Evolutionary conservation across 2,113 vertebrate species (phyloP), one percentile per base, ranked within the genome.

Genomic region (Hyla sarda): DNA sequence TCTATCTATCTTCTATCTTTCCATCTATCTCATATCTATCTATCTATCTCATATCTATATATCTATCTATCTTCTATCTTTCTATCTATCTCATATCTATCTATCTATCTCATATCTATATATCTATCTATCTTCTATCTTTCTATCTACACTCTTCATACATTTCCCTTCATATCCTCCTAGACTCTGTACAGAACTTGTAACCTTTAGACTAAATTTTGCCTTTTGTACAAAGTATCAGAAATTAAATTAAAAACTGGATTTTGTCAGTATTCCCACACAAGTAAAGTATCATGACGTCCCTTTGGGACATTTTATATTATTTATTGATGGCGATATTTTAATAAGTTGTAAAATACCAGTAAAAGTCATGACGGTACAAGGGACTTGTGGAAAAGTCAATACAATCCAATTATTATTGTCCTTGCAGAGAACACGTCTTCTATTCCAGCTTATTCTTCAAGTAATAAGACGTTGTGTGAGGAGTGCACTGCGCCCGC

Each of bases 261-360:
- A n/a, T 65, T 81, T 65, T 81, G 78, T 81, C 78, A 47, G 78
- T 81, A 14, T 81, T 79, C 16, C 56, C 77, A 41, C 77, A 25
- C 23, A 14, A 45, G 77, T 62, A 23, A 58, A 34, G 77, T 60
- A 41, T 62, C 54, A 17, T 13, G 32, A n/a, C 17, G 77, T 62
- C 56, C 77, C 78, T 65, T 23, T 81, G 78, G 78, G 78, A 81
- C 58, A 65, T 81, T 65, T 81, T 81, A 62, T 81, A 81, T 81
- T 81, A 81, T 81, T 81, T 81, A 81, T 81, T 81, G 78, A 81
- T 81, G 78, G 78, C 28, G n/a, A 56, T 81, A 83, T 71, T 83
- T 83, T 83, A 83, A 83, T 83, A 72, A 83, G 62, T 83, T 83
- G 65, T 83, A 83, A 83, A 83, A 83, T 83, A 83, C 82, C 65